A percentile compares a stretch with the other conserved stretches of the same genome.
Conservation (phyloP, 2,797 vertebrate genomes). For the Fundulus diaphanus region DNA sequence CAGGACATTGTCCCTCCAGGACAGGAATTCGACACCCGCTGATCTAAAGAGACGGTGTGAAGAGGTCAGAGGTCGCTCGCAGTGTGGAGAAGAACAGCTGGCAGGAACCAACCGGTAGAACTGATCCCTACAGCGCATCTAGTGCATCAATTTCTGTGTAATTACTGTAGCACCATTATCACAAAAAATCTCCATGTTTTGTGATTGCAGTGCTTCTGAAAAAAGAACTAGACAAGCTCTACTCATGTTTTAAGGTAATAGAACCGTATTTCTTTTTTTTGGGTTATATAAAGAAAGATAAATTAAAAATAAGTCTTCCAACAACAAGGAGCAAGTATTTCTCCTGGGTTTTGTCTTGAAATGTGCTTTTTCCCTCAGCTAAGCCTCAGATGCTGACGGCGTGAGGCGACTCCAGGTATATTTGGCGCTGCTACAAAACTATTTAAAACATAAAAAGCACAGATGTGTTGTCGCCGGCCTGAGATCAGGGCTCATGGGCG, state of each 20-base stretch:
- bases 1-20: too few relatives aligned
- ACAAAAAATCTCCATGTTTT: too few relatives aligned
- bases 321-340: neutral
- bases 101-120: too few relatives aligned
- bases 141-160: too few relatives aligned
- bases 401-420: constrained; percentile 24
- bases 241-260: neutral
- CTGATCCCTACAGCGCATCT: too few relatives aligned
- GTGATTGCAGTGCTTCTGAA: too few relatives aligned
- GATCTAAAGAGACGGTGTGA: too few relatives aligned
- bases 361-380: neutral
- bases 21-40: too few relatives aligned
- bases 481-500: constrained; percentile 3
- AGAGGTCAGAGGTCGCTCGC: too few relatives aligned
- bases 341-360: neutral
- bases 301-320: neutral
- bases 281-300: neutral
- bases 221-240: too few relatives aligned
- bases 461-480: constrained; percentile 6
- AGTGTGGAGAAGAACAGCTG: too few relatives aligned
- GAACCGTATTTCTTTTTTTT: neutral
- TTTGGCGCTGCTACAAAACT: constrained; percentile 3
- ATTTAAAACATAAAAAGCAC: constrained; percentile 37
- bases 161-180: too few relatives aligned
- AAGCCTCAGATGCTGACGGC: constrained; percentile 17